These are phyloP conservation scores for Arctocebus calabarensis DNA, from an alignment of 2,797 vertebrate genomes.

Conservation along the genomic window DNA sequence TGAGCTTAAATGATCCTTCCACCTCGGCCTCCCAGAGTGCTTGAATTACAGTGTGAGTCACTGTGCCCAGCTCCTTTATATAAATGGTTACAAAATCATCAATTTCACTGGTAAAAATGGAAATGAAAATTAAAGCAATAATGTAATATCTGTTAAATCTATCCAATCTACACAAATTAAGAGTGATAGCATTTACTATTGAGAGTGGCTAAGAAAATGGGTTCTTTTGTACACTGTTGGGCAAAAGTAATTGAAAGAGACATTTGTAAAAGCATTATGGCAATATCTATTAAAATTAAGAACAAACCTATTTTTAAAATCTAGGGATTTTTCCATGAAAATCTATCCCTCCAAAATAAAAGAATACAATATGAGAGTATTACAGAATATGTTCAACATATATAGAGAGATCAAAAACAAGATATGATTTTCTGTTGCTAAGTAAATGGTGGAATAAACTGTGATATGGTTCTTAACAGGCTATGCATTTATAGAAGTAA, in stretches of 20 bases:
- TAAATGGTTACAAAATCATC: neutral
- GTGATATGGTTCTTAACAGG: neutral
- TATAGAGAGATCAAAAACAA: neutral
- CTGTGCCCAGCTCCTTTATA: too few species aligned
- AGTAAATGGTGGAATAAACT: neutral
- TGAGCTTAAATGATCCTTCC: too few species aligned
- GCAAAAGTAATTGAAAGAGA: neutral
- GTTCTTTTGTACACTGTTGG: neutral
- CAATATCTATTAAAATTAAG: neutral
- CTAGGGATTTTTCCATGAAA: neutral
- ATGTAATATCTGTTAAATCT: neutral
- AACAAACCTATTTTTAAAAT: neutral
- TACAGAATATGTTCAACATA: neutral
- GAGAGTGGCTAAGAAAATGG: constrained; percentile 4
- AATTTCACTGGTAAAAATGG: neutral
- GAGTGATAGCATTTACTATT: neutral
- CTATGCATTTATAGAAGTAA: neutral
- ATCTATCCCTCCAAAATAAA: neutral
- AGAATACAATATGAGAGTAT: neutral
- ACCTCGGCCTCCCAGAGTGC: too few species aligned
- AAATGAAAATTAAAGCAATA: constrained; percentile 43
- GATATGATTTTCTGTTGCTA: neutral
- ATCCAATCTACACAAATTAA: neutral
- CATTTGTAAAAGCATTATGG: neutral
- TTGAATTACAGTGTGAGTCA: too few species aligned